A percentile compares a stretch with the other conserved stretches of the same genome.
phyloP scores from a whole-genome alignment of 2,888 invertebrate species.

The Leptopilina drosophilae region DNA sequence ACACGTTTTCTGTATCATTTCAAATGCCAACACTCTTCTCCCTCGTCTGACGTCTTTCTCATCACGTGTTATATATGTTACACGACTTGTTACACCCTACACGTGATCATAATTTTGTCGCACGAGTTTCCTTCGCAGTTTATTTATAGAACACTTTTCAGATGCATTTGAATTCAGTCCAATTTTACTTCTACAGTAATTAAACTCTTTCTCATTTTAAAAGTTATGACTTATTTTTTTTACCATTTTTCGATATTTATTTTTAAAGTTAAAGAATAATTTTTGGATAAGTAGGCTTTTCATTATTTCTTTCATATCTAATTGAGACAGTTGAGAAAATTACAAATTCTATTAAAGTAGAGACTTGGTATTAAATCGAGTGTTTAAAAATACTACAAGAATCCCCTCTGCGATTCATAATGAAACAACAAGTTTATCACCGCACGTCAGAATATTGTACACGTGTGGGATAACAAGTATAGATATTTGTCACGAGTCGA shows the following conservation, averaged over 20 bases:
- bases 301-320: no score
- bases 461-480: conserved; percentile 1
- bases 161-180: not conserved
- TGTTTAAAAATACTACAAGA: conserved; percentile 12
- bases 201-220: not conserved
- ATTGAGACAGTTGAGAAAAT: not conserved
- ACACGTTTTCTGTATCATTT: conserved; percentile 42
- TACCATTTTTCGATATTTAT: no score
- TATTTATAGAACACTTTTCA: conserved; percentile 21
- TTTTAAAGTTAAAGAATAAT: no score
- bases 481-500: conserved; percentile 14
- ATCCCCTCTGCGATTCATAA: not conserved
- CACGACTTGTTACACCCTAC: conserved; percentile 66
- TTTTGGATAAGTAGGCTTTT: no score
- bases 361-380: not conserved
- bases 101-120: conserved; percentile 64
- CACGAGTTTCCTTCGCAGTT: conserved; percentile 41
- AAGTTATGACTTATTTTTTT: no score
- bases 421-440: conserved; percentile 26
- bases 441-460: not conserved
- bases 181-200: not conserved
- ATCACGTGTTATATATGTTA: conserved; percentile 66
- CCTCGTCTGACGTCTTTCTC: conserved; percentile 49
- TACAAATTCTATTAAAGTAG: not conserved
- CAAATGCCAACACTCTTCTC: conserved; percentile 43